These are phyloP conservation scores for Macrotrachela quadricornifera DNA, from an alignment of 1,140 invertebrate species.

Conservation along the genomic window DNA sequence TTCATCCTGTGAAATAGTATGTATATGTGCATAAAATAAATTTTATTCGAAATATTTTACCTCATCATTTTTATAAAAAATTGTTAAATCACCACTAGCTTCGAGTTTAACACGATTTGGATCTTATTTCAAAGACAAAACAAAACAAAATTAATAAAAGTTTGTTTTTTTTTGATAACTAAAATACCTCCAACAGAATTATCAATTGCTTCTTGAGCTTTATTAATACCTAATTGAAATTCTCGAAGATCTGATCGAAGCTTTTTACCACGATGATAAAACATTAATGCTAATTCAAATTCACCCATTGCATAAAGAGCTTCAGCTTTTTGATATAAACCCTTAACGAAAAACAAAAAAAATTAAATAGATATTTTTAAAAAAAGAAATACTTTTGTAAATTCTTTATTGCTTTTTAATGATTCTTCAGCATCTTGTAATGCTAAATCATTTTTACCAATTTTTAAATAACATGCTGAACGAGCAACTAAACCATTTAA, in stretches of 20 bases:
- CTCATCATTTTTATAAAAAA: conserved; percentile 25
- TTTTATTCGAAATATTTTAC: conserved; percentile 11
- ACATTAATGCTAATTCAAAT: conserved; percentile 74
- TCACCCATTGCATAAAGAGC: conserved; percentile 68
- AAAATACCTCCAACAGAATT: conserved; percentile 55
- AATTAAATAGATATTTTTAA: not conserved
- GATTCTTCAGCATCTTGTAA: conserved; percentile 61
- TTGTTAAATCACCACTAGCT: conserved; percentile 24
- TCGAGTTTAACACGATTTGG: conserved; percentile 23
- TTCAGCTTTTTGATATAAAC: conserved; percentile 75
- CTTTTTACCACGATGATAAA: conserved; percentile 63
- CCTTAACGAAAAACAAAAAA: conserved; percentile 24
- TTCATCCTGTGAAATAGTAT: not conserved
- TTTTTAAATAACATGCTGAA: conserved; percentile 64
- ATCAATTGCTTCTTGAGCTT: conserved; percentile 75
- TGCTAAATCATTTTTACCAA: conserved; percentile 59
- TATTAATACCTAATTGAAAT: conserved; percentile 71
- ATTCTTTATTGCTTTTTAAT: conserved; percentile 47
- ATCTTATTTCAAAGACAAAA: conserved; percentile 12
- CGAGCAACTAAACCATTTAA: conserved; percentile 52
- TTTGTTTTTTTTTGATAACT: not conserved
- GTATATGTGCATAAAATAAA: not conserved
- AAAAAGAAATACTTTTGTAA: conserved; percentile 37
- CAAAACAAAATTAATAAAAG: not conserved
- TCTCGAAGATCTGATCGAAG: conserved; percentile 59